These are phyloP conservation scores for Polylopha cassiicola DNA, from an alignment of 2,888 invertebrate species.

Conservation along the genomic window DNA sequence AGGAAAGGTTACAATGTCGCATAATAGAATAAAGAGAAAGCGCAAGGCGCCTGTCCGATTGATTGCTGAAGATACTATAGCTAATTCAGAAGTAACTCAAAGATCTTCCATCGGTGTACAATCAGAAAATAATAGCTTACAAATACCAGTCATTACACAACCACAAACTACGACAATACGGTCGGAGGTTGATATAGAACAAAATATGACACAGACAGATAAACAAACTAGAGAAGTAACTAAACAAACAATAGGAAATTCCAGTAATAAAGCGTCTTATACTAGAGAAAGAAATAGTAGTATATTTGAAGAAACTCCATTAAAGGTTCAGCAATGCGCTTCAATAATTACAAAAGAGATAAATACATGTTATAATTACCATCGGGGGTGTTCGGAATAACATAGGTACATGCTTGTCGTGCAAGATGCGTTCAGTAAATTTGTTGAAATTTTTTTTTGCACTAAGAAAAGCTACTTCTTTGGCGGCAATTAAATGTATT, in stretches of 20 bases:
- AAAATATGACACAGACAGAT: too few species aligned
- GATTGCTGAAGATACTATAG: too few species aligned
- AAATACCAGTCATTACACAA: too few species aligned
- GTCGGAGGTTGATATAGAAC: too few species aligned
- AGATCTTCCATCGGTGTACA: too few species aligned
- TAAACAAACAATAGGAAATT: constrained; percentile 17
- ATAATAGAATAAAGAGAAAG: too few species aligned
- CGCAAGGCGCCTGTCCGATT: too few species aligned
- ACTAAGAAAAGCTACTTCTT: constrained; percentile 2
- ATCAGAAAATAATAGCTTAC: too few species aligned
- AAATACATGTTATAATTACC: constrained; percentile 26
- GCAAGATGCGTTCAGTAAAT: constrained; percentile 26
- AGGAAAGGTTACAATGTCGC: too few species aligned
- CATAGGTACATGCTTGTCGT: constrained; percentile 25
- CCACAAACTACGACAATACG: too few species aligned
- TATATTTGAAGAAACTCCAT: constrained; percentile 19
- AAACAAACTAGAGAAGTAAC: constrained; percentile 14
- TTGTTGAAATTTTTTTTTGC: background rate
- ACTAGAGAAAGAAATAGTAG: constrained; percentile 26
- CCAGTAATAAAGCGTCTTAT: constrained; percentile 14
- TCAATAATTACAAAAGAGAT: constrained; percentile 21
- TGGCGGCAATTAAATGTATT: constrained; percentile 12
- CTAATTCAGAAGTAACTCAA: too few species aligned
- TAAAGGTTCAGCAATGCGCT: constrained; percentile 19
- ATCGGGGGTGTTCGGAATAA: constrained; percentile 20